Evolutionary conservation across 2,797 vertebrate species (phyloP).

Genomic region (Jordanella pulchra): DNA sequence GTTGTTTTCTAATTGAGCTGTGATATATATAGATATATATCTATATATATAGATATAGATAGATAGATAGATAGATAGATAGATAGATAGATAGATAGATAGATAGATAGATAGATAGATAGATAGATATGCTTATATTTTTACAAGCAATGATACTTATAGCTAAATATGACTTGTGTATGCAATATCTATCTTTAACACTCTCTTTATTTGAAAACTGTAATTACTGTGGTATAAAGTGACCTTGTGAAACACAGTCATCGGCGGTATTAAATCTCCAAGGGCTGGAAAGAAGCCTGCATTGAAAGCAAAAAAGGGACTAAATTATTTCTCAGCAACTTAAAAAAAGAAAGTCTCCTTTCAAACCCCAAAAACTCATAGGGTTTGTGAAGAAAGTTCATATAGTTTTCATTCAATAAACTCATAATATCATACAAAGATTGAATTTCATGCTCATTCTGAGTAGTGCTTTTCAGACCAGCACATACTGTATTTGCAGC

Average conservation of each 20-base stretch:
- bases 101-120: no score
- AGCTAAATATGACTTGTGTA: constrained; percentile 62
- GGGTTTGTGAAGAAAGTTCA: constrained; percentile 27
- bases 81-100: no score
- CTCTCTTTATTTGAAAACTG: constrained; percentile 56
- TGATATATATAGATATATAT: no score
- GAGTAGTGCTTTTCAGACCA: constrained; percentile 26
- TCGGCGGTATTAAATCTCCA: constrained; percentile 51
- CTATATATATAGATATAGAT: no score
- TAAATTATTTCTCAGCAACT: constrained; percentile 34
- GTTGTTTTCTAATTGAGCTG: constrained; percentile 54
- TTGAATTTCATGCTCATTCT: constrained; percentile 52
- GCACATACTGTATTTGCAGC: constrained; percentile 40
- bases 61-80: no score
- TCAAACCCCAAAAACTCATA: constrained; percentile 54
- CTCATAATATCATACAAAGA: constrained; percentile 53
- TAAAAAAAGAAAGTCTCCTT: constrained; percentile 27
- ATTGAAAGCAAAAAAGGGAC: not conserved
- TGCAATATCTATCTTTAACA: constrained; percentile 57
- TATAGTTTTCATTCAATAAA: constrained; percentile 59
- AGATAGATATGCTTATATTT: constrained; percentile 34
- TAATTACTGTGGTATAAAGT: constrained; percentile 60
- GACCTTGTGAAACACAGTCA: constrained; percentile 50
- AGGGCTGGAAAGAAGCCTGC: constrained; percentile 22
- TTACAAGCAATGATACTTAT: constrained; percentile 49